phyloP scores from a whole-genome alignment of 1,140 invertebrate species.

The Stenopsyche tienmushanensis region DNA sequence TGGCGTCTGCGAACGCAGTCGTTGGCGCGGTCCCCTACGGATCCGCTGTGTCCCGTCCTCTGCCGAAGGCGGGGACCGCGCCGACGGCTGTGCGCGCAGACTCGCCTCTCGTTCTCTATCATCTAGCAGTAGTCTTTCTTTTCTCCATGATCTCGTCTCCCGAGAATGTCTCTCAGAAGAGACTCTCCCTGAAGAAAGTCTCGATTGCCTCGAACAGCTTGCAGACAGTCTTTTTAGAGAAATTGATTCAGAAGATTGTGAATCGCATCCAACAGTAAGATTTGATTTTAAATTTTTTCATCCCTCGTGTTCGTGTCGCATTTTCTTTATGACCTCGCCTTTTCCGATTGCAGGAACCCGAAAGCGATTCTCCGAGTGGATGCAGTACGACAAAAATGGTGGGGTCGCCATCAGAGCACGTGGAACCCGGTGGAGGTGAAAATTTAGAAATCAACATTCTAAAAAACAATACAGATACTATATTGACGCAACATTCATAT shows the following conservation, averaged over 20 bases:
- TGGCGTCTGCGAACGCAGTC: conserved; percentile 49
- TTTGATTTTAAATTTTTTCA: conserved; percentile 16
- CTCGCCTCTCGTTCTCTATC: conserved; percentile 54
- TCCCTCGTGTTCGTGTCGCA: background rate
- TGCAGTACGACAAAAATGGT: conserved; percentile 60
- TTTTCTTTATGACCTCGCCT: background rate
- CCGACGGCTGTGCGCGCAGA: conserved; percentile 57
- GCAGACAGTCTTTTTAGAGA: conserved; percentile 77
- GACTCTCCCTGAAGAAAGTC: conserved; percentile 64
- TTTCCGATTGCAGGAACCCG: conserved; percentile 38
- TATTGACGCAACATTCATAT: conserved; percentile 55
- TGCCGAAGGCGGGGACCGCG: conserved; percentile 74
- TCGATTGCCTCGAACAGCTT: conserved; percentile 72
- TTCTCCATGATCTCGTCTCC: conserved; percentile 76
- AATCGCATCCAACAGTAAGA: conserved; percentile 66
- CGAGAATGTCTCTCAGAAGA: too few species aligned
- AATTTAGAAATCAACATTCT: conserved; percentile 45
- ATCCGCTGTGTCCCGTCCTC: conserved; percentile 82
- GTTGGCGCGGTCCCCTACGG: conserved; percentile 59
- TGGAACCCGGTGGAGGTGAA: conserved; percentile 73
- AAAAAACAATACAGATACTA: conserved; percentile 54
- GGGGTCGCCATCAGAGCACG: conserved; percentile 74
- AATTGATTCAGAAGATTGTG: conserved; percentile 72
- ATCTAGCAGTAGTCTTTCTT: conserved; percentile 72
- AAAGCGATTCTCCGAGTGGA: conserved; percentile 33